These are phyloP conservation scores for Hofmannophila pseudospretella DNA, from an alignment of 2,888 invertebrate species.

Conservation along the genomic window DNA sequence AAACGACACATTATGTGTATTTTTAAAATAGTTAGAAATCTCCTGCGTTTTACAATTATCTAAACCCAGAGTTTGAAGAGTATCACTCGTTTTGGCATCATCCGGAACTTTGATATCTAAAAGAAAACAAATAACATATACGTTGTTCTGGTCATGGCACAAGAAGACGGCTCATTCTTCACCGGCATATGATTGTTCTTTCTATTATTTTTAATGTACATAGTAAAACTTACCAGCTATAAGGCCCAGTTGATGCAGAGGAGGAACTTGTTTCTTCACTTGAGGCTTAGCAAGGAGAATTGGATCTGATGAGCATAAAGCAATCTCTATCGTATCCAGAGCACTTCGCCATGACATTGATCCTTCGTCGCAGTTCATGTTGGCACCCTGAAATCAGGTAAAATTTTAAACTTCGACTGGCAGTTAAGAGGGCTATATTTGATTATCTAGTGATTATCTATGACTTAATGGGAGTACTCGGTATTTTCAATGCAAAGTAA, in stretches of 20 bases:
- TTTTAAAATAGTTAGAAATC: slow-evolving; percentile 14
- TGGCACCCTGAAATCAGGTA: too few species aligned
- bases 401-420: too few species aligned
- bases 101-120: slow-evolving; percentile 6
- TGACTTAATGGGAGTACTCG: too few species aligned
- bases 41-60: slow-evolving; percentile 12
- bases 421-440: too few species aligned
- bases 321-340: slow-evolving; percentile 12
- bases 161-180: too few species aligned
- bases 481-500: too few species aligned
- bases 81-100: slow-evolving; percentile 1
- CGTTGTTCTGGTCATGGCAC: too few species aligned
- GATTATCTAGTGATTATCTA: too few species aligned
- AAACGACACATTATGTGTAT: slow-evolving; percentile 16
- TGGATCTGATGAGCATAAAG: slow-evolving; percentile 10
- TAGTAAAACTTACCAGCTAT: slow-evolving; percentile 6
- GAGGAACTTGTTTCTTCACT: slow-evolving; percentile 7
- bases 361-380: background rate
- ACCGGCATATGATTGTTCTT: too few species aligned
- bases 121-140: too few species aligned
- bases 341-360: background rate
- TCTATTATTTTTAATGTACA: too few species aligned
- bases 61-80: slow-evolving; percentile 19
- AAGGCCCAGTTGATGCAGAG: slow-evolving; percentile 13
- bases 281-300: slow-evolving; percentile 14